Evolutionary conservation across 2,113 vertebrate species (phyloP).

Genomic region (Heloderma charlesbogerti): DNA sequence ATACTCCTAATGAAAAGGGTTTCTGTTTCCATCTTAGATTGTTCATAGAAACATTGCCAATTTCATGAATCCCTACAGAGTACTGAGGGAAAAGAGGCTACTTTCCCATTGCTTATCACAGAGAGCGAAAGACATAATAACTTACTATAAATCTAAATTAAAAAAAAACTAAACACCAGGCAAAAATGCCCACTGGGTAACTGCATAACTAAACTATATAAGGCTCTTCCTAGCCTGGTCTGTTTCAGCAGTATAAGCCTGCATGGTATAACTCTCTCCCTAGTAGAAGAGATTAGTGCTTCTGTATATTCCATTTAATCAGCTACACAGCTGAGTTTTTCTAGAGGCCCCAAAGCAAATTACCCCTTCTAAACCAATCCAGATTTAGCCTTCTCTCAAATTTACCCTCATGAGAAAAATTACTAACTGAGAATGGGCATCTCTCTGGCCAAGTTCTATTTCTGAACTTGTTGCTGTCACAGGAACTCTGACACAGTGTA

Average conservation of each 20-base stretch:
- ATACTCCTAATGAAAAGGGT: neutral
- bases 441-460: slow-evolving; percentile 4
- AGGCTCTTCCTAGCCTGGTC: neutral
- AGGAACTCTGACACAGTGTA: neutral
- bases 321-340: neutral
- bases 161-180: slow-evolving; percentile 1
- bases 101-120: neutral
- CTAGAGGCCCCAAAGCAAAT: neutral
- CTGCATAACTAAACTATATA: slow-evolving; percentile 30
- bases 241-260: neutral
- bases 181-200: neutral
- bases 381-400: slow-evolving; percentile 10
- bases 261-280: neutral
- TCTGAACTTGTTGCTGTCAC: fast-evolving
- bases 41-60: slow-evolving; percentile 6
- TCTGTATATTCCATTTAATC: neutral
- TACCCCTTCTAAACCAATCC: neutral
- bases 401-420: slow-evolving; percentile 21
- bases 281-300: slow-evolving; percentile 1
- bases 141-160: slow-evolving; percentile 42
- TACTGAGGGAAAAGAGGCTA: neutral
- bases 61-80: slow-evolving; percentile 12
- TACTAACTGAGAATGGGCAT: neutral
- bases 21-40: neutral
- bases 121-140: neutral